A percentile compares a stretch with the other conserved stretches of the same genome.
These are phyloP conservation scores for Macropodus opercularis DNA, from an alignment of 2,797 vertebrate species.

Conservation along the genomic window DNA sequence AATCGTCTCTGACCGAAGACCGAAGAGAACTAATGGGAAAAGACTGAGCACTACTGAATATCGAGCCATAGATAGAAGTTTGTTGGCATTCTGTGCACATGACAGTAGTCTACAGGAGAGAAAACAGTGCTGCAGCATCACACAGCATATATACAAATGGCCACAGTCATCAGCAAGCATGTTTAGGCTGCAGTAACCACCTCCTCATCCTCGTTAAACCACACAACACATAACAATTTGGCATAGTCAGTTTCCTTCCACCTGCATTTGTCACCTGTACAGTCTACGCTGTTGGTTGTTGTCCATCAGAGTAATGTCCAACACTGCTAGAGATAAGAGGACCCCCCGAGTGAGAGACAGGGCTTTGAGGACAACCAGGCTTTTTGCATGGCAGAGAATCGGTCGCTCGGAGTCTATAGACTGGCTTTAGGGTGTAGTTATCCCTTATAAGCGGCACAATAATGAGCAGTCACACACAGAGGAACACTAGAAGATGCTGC, in stretches of 20 bases:
- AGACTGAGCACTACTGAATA: slow-evolving; percentile 36
- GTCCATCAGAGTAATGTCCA: slow-evolving; percentile 32
- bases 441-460: slow-evolving; percentile 48
- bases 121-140: slow-evolving; percentile 47
- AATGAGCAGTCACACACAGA: slow-evolving; percentile 54
- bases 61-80: slow-evolving; percentile 33
- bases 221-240: slow-evolving; percentile 34
- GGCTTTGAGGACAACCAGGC: slow-evolving; percentile 13
- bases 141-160: slow-evolving; percentile 51
- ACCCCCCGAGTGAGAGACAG: slow-evolving; percentile 23
- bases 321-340: slow-evolving; percentile 38
- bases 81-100: slow-evolving; percentile 61
- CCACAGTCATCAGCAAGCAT: slow-evolving; percentile 70
- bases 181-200: slow-evolving; percentile 33
- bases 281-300: slow-evolving; percentile 28
- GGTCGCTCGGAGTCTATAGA: slow-evolving; percentile 52
- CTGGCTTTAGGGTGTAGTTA: slow-evolving; percentile 34
- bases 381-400: slow-evolving; percentile 57
- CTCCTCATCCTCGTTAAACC: slow-evolving; percentile 31
- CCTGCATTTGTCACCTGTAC: slow-evolving; percentile 14
- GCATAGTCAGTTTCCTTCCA: background rate
- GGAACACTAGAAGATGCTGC: slow-evolving; percentile 44
- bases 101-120: slow-evolving; percentile 40
- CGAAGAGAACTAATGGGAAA: slow-evolving; percentile 31
- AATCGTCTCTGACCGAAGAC: slow-evolving; percentile 10